A percentile compares a stretch with the other conserved stretches of the same genome.
Conservation (phyloP, 2,113 vertebrate genomes). For the Sterrhoptilus dennistouni region DNA sequence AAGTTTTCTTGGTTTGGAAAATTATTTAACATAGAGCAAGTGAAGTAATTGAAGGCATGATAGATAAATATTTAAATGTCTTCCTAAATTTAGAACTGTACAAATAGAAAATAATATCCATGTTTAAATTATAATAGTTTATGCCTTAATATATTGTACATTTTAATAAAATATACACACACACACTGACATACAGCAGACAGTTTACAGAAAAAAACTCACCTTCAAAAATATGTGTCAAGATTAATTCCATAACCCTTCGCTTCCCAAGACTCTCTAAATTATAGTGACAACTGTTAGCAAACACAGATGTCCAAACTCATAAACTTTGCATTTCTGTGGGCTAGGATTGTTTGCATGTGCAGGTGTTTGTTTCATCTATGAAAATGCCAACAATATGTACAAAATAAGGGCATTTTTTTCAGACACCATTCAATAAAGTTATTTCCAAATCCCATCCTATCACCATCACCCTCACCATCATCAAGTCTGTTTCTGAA, state of each 20-base stretch:
- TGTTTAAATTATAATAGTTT: neutral
- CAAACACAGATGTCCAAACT: conserved; percentile 63
- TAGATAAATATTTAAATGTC: conserved; percentile 5
- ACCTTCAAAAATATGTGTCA: conserved; percentile 30
- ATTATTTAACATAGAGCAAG: neutral
- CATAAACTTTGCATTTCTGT: conserved; percentile 53
- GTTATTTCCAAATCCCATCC: neutral
- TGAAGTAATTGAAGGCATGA: neutral
- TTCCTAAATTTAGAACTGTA: neutral
- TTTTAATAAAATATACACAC: neutral
- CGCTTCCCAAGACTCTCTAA: conserved; percentile 3
- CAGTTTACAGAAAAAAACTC: neutral
- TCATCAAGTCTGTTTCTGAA: neutral
- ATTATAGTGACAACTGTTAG: conserved; percentile 54
- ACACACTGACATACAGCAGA: neutral
- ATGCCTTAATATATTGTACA: neutral
- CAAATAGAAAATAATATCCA: neutral
- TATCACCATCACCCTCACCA: neutral
- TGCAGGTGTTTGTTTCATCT: conserved; percentile 48
- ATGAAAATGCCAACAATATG: conserved; percentile 2
- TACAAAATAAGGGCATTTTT: neutral
- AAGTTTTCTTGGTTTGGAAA: neutral
- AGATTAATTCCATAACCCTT: conserved; percentile 50
- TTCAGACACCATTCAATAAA: neutral
- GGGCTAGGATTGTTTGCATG: neutral